phyloP scores from a whole-genome alignment of 1,140 invertebrate species.

The Eumeta japonica region DNA sequence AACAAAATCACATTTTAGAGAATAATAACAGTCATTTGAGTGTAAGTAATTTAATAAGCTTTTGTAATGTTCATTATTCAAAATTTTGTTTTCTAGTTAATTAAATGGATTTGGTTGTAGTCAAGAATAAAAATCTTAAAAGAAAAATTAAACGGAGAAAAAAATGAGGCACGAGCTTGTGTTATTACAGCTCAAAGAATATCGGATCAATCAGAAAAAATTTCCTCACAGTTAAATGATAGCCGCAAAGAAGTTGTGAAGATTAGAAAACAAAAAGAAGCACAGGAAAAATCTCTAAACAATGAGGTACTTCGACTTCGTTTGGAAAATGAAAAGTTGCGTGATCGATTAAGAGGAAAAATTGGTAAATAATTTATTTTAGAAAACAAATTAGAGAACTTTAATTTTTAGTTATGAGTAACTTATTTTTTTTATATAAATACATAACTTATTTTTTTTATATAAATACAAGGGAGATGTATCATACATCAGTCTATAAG shows the following conservation, averaged over 20 bases:
- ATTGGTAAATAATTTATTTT: conserved; percentile 21
- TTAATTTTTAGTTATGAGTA: conserved; percentile 6
- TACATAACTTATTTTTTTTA: not conserved
- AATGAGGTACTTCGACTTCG: conserved; percentile 37
- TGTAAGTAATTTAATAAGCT: no score
- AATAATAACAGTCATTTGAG: no score
- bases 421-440: not conserved
- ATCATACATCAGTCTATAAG: not conserved
- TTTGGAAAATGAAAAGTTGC: conserved; percentile 36
- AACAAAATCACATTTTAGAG: no score
- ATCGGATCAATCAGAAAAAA: conserved; percentile 33
- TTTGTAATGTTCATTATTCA: no score
- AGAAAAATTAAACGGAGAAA: conserved; percentile 33
- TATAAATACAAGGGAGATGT: not conserved
- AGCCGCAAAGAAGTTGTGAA: conserved; percentile 28
- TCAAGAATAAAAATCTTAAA: conserved; percentile 22
- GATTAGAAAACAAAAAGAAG: conserved; percentile 39
- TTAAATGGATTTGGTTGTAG: conserved; percentile 22
- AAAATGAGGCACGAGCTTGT: conserved; percentile 44
- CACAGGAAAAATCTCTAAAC: conserved; percentile 28
- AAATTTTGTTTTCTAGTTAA: no score
- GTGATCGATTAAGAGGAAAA: conserved; percentile 32
- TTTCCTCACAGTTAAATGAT: conserved; percentile 29
- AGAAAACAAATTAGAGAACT: not conserved
- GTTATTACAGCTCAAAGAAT: conserved; percentile 40